Evolutionary conservation across 1,140 invertebrate species (phyloP).

Genomic region (Cydia fagiglandana): DNA sequence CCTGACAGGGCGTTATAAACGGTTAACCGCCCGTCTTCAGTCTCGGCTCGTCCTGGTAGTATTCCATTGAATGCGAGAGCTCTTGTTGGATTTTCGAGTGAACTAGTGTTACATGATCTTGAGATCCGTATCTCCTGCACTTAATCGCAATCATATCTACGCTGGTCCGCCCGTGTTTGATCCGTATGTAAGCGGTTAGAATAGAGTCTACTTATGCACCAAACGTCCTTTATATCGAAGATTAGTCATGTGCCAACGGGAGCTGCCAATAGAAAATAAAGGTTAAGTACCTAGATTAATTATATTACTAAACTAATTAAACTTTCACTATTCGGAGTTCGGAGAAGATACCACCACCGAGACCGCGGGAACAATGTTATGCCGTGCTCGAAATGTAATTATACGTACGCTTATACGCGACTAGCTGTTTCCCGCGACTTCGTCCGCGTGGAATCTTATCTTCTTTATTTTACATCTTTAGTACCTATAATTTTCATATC

Average conservation of each 20-base stretch:
- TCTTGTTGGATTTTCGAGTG: neutral
- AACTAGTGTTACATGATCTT: neutral
- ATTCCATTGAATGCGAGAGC: neutral
- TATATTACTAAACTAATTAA: no score
- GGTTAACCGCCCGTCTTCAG: conserved; percentile 19
- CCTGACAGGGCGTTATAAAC: conserved; percentile 25
- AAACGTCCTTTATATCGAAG: neutral
- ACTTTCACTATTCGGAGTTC: no score
- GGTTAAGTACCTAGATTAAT: no score
- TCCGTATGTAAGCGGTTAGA: neutral
- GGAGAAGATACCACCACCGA: no score
- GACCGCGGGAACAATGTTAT: no score
- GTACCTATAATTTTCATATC: no score
- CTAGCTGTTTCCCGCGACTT: no score
- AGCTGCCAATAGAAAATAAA: neutral
- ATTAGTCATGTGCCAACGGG: neutral
- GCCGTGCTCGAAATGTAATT: no score
- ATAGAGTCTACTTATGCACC: neutral
- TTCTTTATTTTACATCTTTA: no score
- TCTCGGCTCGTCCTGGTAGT: neutral
- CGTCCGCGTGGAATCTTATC: no score
- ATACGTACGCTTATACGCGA: no score
- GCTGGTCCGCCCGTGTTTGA: neutral
- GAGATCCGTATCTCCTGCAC: neutral
- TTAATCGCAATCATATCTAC: neutral